These are phyloP conservation scores for Indicator maculatus DNA, from an alignment of 2,113 vertebrate genomes.

Conservation along the genomic window DNA sequence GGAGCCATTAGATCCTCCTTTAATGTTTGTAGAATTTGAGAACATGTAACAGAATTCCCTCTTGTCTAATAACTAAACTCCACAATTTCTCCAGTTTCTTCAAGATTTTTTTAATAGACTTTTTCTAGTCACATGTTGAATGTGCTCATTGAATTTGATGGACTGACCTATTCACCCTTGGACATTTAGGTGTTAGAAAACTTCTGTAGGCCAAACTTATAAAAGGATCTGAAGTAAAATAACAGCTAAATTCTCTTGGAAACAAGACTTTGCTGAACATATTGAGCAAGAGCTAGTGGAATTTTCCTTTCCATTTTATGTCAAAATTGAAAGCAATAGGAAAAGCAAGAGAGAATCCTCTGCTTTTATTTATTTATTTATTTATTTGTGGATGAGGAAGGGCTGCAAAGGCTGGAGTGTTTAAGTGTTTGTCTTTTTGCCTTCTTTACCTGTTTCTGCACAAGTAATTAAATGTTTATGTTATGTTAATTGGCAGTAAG, in stretches of 20 bases:
- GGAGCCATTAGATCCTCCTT: slow-evolving; percentile 1
- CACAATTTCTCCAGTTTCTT: background rate
- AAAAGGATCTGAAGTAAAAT: background rate
- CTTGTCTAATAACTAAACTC: slow-evolving; percentile 18
- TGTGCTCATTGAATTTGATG: background rate
- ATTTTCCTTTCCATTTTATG: background rate
- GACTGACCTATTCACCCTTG: slow-evolving; percentile 28
- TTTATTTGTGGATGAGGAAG: background rate
- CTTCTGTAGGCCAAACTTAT: slow-evolving; percentile 12
- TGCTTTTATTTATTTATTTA: background rate
- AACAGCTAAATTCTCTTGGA: background rate
- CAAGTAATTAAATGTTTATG: background rate
- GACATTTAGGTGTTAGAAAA: slow-evolving; percentile 18
- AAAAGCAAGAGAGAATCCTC: background rate
- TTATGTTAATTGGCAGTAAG: background rate
- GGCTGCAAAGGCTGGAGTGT: background rate
- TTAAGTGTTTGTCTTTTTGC: background rate
- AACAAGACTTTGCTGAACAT: background rate
- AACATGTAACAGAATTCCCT: slow-evolving; percentile 43
- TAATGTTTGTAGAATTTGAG: slow-evolving; percentile 36
- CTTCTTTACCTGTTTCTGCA: background rate
- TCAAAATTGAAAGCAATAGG: background rate
- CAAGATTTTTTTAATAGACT: slow-evolving; percentile 26
- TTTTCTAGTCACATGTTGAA: slow-evolving; percentile 26
- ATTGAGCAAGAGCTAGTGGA: background rate